phyloP scores from a whole-genome alignment of 2,113 vertebrate genomes.

The Pomatorhinus ruficollis region DNA sequence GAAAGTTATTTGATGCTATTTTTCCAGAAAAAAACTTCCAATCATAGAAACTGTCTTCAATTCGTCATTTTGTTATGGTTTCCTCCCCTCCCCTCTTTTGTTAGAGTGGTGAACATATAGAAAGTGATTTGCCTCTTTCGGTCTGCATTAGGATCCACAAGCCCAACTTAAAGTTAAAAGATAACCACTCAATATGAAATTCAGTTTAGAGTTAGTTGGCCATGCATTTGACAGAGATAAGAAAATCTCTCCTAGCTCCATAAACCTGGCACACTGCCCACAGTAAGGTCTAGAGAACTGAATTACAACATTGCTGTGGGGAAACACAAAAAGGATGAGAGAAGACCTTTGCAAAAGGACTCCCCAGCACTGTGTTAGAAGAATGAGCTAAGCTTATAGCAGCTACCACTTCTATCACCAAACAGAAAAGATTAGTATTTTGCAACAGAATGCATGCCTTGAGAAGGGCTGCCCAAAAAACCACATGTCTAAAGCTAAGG shows the following conservation, averaged over 20 bases:
- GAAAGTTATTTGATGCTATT: neutral
- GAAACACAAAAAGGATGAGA: neutral
- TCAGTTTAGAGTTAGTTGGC: neutral
- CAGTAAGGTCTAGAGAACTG: neutral
- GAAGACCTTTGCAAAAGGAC: neutral
- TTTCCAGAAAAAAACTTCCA: neutral
- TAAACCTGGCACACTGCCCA: neutral
- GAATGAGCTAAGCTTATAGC: neutral
- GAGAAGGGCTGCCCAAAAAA: neutral
- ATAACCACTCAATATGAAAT: neutral
- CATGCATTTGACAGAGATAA: neutral
- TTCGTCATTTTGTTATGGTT: neutral
- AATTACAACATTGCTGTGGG: neutral
- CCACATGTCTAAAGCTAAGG: neutral
- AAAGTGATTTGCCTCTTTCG: neutral
- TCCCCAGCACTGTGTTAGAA: neutral
- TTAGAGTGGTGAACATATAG: neutral
- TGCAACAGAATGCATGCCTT: neutral
- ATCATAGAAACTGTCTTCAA: neutral
- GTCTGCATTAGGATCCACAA: neutral
- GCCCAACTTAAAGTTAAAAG: neutral
- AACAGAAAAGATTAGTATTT: neutral
- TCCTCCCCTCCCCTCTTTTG: fast-evolving
- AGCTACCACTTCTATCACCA: neutral
- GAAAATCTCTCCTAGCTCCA: neutral